phyloP scores from a whole-genome alignment of 2,797 vertebrate species.

The Peromyscus attwateri region DNA sequence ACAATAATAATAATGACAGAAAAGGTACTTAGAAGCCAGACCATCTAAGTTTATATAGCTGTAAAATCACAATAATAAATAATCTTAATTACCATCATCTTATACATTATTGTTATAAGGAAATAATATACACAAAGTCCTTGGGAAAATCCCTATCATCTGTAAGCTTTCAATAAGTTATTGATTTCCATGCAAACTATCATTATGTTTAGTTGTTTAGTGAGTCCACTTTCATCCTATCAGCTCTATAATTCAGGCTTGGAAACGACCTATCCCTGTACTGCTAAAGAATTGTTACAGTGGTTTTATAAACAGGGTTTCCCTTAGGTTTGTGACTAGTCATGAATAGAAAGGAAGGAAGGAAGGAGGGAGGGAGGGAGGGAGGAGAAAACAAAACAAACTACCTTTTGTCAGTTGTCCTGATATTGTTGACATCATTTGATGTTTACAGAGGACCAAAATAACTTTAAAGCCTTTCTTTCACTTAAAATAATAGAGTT shows the following conservation, averaged over 20 bases:
- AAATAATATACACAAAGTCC: background rate
- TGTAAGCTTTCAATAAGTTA: background rate
- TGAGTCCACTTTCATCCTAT: background rate
- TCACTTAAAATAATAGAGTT: background rate
- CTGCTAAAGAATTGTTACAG: background rate
- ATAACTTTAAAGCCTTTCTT: background rate
- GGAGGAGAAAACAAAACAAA: background rate
- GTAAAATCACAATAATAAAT: background rate
- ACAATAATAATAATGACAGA: background rate
- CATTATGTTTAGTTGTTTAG: constrained; percentile 18
- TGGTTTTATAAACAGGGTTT: background rate
- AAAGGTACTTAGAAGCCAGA: background rate
- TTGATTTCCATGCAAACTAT: background rate
- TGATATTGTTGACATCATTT: background rate
- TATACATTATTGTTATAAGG: background rate
- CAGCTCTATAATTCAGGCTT: background rate
- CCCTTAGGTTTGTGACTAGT: background rate
- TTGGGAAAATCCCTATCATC: background rate
- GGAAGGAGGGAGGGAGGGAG: background rate
- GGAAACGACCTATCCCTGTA: background rate
- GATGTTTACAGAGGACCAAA: background rate
- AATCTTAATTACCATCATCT: background rate
- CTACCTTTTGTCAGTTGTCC: background rate
- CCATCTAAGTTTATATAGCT: background rate
- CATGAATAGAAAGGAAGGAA: background rate